These are phyloP conservation scores for Cosmopolites sordidus DNA, from an alignment of 2,888 invertebrate species.

Conservation along the genomic window DNA sequence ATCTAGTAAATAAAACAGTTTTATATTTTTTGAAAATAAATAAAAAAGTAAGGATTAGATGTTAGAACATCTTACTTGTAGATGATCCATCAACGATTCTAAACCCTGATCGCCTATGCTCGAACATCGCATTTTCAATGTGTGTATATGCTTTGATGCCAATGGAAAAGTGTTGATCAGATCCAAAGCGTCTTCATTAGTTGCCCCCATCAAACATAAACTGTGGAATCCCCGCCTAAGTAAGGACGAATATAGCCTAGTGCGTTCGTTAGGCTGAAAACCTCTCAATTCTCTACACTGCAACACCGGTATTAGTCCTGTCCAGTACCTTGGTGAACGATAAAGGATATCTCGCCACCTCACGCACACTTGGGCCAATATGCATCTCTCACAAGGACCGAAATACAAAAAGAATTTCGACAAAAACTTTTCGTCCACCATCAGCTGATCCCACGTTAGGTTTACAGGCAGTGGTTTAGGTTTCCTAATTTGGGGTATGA, in stretches of 20 bases:
- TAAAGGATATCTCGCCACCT: conserved; percentile 88
- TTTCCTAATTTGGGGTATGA: conserved; percentile 31
- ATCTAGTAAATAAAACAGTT: too few relatives aligned
- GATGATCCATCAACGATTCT: conserved; percentile 81
- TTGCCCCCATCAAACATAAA: conserved; percentile 77
- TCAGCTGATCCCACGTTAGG: conserved; percentile 68
- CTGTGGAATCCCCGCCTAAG: conserved; percentile 83
- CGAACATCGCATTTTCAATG: conserved; percentile 80
- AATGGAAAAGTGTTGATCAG: conserved; percentile 80
- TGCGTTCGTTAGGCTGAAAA: conserved; percentile 48
- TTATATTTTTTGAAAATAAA: too few relatives aligned
- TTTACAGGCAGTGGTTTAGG: conserved; percentile 55
- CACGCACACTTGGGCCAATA: conserved; percentile 79
- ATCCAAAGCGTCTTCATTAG: conserved; percentile 85
- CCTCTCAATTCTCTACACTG: conserved; percentile 76
- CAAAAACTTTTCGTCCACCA: conserved; percentile 81
- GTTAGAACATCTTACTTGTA: conserved; percentile 78
- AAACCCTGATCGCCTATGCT: conserved; percentile 88
- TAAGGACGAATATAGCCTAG: conserved; percentile 73
- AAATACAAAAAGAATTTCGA: conserved; percentile 76
- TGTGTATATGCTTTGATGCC: conserved; percentile 78
- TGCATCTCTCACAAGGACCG: conserved; percentile 63
- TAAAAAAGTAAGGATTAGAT: too few relatives aligned
- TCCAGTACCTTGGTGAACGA: conserved; percentile 68
- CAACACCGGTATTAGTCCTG: conserved; percentile 75